Evolutionary conservation across 2,888 invertebrate genomes (phyloP), one percentile per base, ranked within the genome.

Genomic region (Plagodis dolabraria): DNA sequence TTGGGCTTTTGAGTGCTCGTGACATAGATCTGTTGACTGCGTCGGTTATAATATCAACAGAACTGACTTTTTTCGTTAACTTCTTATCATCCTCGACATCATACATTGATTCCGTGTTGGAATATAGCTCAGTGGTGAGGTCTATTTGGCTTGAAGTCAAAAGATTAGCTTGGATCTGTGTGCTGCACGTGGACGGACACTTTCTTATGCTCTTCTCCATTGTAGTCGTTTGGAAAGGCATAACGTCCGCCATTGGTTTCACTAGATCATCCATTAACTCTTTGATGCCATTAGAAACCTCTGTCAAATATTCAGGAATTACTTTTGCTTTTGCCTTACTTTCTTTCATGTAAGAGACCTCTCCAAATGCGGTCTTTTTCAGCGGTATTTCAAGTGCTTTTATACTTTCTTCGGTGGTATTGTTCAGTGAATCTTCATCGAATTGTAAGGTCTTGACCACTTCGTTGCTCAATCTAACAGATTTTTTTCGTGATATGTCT

Each of bases 361-460:
- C 87, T 0, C 80, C 83, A 7, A 85, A 80, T 0, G 80, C 79
- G 0, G 82, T 82, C 70, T 90, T 90, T 60, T 82, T 87, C 0
- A 89, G 57, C 0, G 85, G 83, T 0, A 82, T 76, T 0, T 52
- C 40, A 40, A 10, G 34, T 57, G 72, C 76, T 2, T 57, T n/a
- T 0, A 77, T 71, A 0, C 70, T 70, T 11, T 34, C 10, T 47
- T 70, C 79, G 0, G 45, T 79, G 0, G 45, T 42, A 0, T 85
- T 85, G 10, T 66, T 82, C 0, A 67, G 22, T 0, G 86, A 82
- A 7, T 87, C 86, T 5, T 87, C 77, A 45, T 89, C 87, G 56
- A 89, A 91, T 7, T 86, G 72, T n/a, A 92, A 67, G 0, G 85
- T 86, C 70, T 90, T 90, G 0, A 88, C 85, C 0, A 91, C 85